Percentiles rank a stretch among this genome's conserved stretches.
Conservation (phyloP, 2,888 invertebrate genomes). For the Drosophila meridionalis region DNA sequence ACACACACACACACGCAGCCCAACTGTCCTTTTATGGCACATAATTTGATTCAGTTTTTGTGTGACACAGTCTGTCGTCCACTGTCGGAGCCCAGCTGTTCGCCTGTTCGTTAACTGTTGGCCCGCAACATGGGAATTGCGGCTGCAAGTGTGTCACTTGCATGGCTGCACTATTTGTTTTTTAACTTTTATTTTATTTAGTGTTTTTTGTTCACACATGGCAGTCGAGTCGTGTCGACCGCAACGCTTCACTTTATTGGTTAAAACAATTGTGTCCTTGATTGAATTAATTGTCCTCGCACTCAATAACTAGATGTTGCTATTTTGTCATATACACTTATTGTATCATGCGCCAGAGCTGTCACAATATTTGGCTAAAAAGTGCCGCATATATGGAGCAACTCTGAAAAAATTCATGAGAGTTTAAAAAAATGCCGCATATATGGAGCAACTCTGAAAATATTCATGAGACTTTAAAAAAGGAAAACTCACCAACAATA, state of each 20-base stretch:
- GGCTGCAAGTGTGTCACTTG: slow-evolving; percentile 48
- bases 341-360: not conserved
- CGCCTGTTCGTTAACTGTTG: slow-evolving; percentile 39
- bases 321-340: not conserved
- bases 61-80: slow-evolving; percentile 32
- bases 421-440: not conserved
- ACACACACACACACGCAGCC: not conserved
- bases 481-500: not conserved
- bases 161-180: slow-evolving; percentile 43
- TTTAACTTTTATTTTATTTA: slow-evolving; percentile 9
- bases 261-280: slow-evolving; percentile 41
- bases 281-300: slow-evolving; percentile 45
- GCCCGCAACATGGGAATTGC: slow-evolving; percentile 52
- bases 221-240: slow-evolving; percentile 23
- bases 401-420: not conserved
- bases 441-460: not conserved
- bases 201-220: slow-evolving; percentile 1
- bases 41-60: slow-evolving; percentile 59
- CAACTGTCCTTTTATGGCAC: slow-evolving; percentile 13
- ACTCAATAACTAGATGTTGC: slow-evolving; percentile 19
- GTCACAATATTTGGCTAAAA: not conserved
- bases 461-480: not conserved
- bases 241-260: slow-evolving; percentile 40
- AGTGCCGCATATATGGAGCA: not conserved
- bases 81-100: slow-evolving; percentile 26